Base-by-base conservation (phyloP, 2,113 vertebrate genomes). In the Glaucidium brasilianum region DNA sequence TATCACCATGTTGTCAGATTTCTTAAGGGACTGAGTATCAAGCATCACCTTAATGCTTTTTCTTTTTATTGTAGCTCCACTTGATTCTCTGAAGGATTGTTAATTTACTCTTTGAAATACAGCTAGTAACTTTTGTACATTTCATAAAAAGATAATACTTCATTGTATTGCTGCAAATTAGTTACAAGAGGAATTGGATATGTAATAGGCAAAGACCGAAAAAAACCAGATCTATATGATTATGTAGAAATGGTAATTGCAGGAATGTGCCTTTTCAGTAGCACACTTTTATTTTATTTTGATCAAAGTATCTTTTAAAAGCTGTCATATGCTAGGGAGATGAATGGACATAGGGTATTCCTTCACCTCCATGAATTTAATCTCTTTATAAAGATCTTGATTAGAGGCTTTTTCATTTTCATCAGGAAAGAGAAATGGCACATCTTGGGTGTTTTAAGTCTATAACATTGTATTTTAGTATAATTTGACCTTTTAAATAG, bases 241-340 rank as follows among this genome's bases (percentile, higher is more conserved):
- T 92, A 52, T 49, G 11, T 69, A 79, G 15, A 89, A 89, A 41
- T n/a, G 2, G 5, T 83, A 92, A 80, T 85, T 50, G 71, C 21
- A 63, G 34, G 10, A 90, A 50, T 58, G 19, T 62, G 14, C 10
- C 15, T 92, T 92, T 88, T 88, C 45, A 34, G 29, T 84, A 30
- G 9, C 14, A 80, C 5, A 18, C 30, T 79, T 94, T 15, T 41
- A 41, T 84, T 89, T 89, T 75, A 56, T 95, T 85, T 85, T 80
- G 59, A 82, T 92, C 82, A 73, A 74, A 95, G 37, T 92, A 19
- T 75, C 52, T 95, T 90, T 92, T 87, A 90, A 73, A 39, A 63
- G 30, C 45, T 88, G 13, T 64, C 74, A 55, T 88, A 41, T 64
- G 39, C 37, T 73, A 34, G 27, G 58, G 62, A 86, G 49, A 67